These are phyloP conservation scores for Mesorhabditis spiculigera DNA, from an alignment of 2,888 invertebrate species.

Conservation along the genomic window DNA sequence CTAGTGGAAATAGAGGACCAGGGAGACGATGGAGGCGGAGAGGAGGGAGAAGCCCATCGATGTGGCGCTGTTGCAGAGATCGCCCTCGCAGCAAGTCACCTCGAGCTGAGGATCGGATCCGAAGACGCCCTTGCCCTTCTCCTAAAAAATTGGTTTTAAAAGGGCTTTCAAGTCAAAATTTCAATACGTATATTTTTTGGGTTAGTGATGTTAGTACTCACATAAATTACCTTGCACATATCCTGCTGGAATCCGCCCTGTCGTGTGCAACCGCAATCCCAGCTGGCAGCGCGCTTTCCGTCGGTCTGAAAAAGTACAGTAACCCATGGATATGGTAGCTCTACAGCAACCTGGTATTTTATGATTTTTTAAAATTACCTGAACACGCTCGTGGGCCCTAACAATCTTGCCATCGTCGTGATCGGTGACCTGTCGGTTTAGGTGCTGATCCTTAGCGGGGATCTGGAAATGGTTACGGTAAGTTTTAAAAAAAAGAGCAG, in stretches of 20 bases:
- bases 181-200: too few species aligned
- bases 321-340: too few species aligned
- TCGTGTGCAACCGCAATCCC: slow-evolving; percentile 1
- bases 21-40: neutral
- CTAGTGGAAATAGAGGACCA: neutral
- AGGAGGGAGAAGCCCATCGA: neutral
- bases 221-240: neutral
- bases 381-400: too few species aligned
- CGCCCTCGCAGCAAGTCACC: neutral
- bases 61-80: neutral
- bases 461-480: neutral
- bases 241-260: neutral
- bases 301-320: neutral
- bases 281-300: neutral
- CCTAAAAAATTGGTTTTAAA: neutral
- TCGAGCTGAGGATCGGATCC: neutral
- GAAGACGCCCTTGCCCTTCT: neutral
- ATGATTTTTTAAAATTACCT: too few species aligned
- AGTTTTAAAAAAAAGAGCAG: neutral
- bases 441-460: neutral
- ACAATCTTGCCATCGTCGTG: too few species aligned
- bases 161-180: neutral
- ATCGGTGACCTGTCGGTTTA: too few species aligned
- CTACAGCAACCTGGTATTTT: too few species aligned
- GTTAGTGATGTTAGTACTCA: neutral